Conservation (phyloP, 2,113 vertebrate species). For the Microtus pennsylvanicus region DNA sequence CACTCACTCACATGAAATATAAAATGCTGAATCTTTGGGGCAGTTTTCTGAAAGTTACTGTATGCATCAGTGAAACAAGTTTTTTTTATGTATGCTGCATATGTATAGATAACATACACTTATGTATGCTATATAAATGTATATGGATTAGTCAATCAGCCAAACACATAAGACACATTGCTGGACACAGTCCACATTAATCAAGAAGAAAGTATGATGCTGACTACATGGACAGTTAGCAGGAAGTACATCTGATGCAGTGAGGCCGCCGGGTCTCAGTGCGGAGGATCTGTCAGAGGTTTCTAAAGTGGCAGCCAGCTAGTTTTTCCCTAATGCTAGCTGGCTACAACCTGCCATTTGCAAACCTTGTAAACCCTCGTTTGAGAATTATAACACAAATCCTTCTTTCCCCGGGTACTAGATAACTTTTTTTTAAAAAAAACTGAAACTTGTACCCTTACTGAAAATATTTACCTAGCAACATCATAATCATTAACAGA, state of each 20-base stretch:
- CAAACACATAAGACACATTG: neutral
- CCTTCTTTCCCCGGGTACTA: neutral
- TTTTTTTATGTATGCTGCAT: neutral
- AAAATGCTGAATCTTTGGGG: conserved; percentile 34
- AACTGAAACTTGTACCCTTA: neutral
- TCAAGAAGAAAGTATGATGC: neutral
- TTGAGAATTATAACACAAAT: conserved; percentile 32
- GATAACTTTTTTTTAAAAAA: conserved; percentile 38
- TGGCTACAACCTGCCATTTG: neutral
- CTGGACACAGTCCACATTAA: conserved; percentile 10
- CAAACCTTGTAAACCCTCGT: neutral
- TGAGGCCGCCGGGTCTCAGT: neutral
- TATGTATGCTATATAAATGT: neutral
- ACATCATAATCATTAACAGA: neutral
- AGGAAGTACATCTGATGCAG: neutral
- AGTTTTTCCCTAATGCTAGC: neutral
- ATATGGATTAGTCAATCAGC: neutral
- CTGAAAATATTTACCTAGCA: neutral
- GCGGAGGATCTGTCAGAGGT: neutral
- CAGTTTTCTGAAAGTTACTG: conserved; percentile 16
- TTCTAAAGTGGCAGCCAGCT: neutral
- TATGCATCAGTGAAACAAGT: neutral
- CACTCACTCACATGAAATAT: conserved; percentile 4
- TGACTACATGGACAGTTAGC: neutral
- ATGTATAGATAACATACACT: neutral